These are phyloP conservation scores for Kryphioiulus occultus DNA, from an alignment of 2,888 invertebrate species.

Conservation along the genomic window DNA sequence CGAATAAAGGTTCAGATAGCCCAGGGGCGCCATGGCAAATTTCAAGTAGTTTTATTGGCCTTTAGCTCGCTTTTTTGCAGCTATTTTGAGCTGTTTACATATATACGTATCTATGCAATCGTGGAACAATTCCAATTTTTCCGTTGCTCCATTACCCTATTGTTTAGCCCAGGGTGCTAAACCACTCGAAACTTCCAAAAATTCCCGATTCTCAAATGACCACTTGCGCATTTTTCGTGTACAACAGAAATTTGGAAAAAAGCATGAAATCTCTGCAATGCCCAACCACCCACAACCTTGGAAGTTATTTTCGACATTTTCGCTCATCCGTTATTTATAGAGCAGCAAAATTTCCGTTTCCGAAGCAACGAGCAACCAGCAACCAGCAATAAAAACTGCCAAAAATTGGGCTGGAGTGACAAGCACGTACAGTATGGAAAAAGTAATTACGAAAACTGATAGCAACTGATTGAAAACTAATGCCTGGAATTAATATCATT, in stretches of 20 bases:
- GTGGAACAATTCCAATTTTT: not conserved
- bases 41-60: not conserved
- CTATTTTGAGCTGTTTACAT: not conserved
- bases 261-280: not conserved
- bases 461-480: no score
- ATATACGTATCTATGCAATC: not conserved
- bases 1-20: not conserved
- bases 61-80: not conserved
- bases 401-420: no score
- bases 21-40: not conserved
- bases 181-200: not conserved
- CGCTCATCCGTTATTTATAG: not conserved
- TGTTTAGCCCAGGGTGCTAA: not conserved
- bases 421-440: no score
- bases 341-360: not conserved
- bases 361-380: not conserved
- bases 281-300: not conserved
- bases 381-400: no score
- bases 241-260: not conserved
- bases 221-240: not conserved
- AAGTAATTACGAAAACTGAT: no score
- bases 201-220: not conserved
- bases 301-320: not conserved
- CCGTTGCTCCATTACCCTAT: not conserved
- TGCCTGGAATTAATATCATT: no score